Evolutionary conservation across 1,140 invertebrate genomes (phyloP), one percentile per base, ranked within the genome.

Genomic region (Leptopilina clavipes): DNA sequence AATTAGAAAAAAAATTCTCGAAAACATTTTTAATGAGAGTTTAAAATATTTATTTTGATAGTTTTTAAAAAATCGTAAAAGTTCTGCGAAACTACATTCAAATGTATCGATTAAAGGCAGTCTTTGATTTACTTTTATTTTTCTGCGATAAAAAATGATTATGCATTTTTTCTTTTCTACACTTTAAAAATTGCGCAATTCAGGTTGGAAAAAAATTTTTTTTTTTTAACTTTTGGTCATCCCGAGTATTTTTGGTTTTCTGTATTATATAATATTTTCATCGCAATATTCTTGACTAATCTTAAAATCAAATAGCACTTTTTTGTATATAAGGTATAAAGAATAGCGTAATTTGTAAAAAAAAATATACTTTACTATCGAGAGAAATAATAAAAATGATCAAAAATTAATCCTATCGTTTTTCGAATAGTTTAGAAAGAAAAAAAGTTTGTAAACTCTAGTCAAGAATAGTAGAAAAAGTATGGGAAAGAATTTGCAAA

Each of bases 111-210:
- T 52, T 14, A n/a, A 52, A 52, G 48, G 17, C 48, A 52, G 48
- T 52, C 48, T 52, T 52, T 52, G 48, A 52, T 52, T 52, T 52
- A 52, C n/a, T 7, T 52, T 52, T 52, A 17, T 45, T 11, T 48
- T 52, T 52, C 48, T 52, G 48, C 48, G n/a, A 17, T 52, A 52
- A 52, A 52, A 52, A 17, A 52, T 52, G 48, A 52, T 52, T 52
- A 52, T 52, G 48, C n/a, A 52, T 17, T 52, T 52, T 52, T 0
- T 52, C 14, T 45, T 44, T 44, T 44, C 8, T 10, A 14, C 12
- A 14, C 1, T 5, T 14, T 17, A 52, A 52, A 17, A 52, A 52
- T 52, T 52, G 48, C 48, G 48, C 48, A 17, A n/a, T 52, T 52
- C 48, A 40, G 37, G 14, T 17, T 52, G 14, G 12, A 52, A 52